Conservation (phyloP, 2,797 vertebrate species). For the Scolopax bukidnonensis region DNA sequence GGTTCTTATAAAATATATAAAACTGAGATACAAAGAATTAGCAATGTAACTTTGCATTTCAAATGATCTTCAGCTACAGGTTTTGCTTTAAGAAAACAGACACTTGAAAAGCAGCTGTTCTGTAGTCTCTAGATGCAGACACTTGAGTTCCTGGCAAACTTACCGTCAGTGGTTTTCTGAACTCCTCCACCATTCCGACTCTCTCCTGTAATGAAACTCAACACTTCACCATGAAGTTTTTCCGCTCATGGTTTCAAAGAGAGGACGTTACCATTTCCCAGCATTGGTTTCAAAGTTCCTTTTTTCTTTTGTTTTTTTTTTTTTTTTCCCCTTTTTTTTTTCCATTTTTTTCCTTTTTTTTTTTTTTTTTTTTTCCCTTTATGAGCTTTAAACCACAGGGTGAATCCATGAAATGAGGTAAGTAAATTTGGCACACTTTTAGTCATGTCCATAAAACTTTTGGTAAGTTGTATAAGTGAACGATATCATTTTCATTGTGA, state of each 20-base stretch:
- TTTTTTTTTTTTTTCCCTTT: conserved; percentile 32
- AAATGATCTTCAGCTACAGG: conserved; percentile 80
- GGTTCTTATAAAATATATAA: conserved; percentile 85
- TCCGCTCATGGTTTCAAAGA: conserved; percentile 69
- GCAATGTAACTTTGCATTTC: conserved; percentile 80
- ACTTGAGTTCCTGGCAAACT: conserved; percentile 73
- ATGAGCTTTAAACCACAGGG: conserved; percentile 87
- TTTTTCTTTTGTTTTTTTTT: background rate
- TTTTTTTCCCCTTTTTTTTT: background rate
- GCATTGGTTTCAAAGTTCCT: conserved; percentile 44
- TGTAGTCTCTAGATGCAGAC: conserved; percentile 75
- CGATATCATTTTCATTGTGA: conserved; percentile 85
- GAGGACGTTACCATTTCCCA: conserved; percentile 63
- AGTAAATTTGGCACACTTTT: conserved; percentile 96
- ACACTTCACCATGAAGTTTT: conserved; percentile 64
- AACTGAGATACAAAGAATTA: conserved; percentile 83
- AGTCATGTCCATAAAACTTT: conserved; percentile 90
- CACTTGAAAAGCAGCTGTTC: conserved; percentile 78
- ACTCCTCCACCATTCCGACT: conserved; percentile 70
- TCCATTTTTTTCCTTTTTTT: rapidly evolving
- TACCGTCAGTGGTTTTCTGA: conserved; percentile 68
- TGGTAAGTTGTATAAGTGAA: conserved; percentile 89
- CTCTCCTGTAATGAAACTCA: conserved; percentile 69
- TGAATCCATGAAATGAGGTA: conserved; percentile 92
- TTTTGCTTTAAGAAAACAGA: conserved; percentile 81